Evolutionary conservation across 1,140 invertebrate species (phyloP).

Genomic region (Drosophila kanapiae): DNA sequence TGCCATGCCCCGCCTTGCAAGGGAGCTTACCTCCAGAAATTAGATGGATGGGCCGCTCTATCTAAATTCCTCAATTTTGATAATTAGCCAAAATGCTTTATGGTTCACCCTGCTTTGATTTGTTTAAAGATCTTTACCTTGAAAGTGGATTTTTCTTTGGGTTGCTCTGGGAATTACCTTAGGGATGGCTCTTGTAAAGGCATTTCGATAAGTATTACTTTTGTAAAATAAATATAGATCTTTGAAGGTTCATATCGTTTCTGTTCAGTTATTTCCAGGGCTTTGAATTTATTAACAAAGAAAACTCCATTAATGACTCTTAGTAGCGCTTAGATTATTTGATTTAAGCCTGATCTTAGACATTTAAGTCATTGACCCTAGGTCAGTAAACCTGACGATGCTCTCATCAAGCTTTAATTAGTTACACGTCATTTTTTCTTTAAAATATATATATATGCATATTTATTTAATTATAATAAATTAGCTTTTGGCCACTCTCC

Average conservation of each 20-base stretch:
- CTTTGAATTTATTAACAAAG: not conserved
- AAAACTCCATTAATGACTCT: not conserved
- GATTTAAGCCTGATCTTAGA: not conserved
- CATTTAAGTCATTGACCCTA: slow-evolving; percentile 37
- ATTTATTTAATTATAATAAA: slow-evolving; percentile 21
- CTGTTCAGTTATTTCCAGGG: not conserved
- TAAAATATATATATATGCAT: slow-evolving; percentile 1
- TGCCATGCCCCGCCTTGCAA: slow-evolving; percentile 10
- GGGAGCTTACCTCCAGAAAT: slow-evolving; percentile 33
- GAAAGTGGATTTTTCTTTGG: not conserved
- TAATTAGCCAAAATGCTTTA: slow-evolving; percentile 44
- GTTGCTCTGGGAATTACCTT: not conserved
- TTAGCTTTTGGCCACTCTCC: slow-evolving; percentile 13
- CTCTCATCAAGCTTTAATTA: slow-evolving; percentile 28
- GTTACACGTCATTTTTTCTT: not conserved
- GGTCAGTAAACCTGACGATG: slow-evolving; percentile 27
- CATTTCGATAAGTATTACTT: not conserved
- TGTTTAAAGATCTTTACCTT: slow-evolving; percentile 10
- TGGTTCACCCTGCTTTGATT: slow-evolving; percentile 12
- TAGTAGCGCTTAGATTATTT: not conserved
- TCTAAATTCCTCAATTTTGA: slow-evolving; percentile 27
- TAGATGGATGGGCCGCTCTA: slow-evolving; percentile 54
- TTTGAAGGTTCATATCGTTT: not conserved
- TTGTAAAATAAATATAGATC: not conserved
- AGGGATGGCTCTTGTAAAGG: not conserved